Percentiles rank a stretch among this genome's conserved stretches.
phyloP scores from a whole-genome alignment of 2,797 vertebrate species.

The Gymnopithys bicolor region DNA sequence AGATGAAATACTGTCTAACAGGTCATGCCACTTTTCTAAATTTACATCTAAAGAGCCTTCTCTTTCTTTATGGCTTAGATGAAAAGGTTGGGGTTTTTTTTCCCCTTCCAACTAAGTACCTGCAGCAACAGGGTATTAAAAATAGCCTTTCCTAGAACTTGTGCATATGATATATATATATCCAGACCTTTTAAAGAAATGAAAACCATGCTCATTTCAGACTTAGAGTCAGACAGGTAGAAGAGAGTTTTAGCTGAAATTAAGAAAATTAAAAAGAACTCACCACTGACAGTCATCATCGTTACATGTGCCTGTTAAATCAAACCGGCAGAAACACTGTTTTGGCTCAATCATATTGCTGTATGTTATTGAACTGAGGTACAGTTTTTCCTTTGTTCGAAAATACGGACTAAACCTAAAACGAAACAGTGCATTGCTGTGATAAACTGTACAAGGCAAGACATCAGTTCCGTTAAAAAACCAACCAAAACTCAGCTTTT shows the following conservation, averaged over 20 bases:
- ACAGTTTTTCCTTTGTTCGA: constrained; percentile 94
- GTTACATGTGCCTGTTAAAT: constrained; percentile 94
- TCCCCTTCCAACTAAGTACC: neutral
- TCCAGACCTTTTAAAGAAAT: neutral
- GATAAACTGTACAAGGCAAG: neutral
- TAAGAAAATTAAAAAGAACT: constrained; percentile 49
- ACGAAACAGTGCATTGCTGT: neutral
- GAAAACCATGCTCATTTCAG: neutral
- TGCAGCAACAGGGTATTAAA: neutral
- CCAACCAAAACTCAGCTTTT: neutral
- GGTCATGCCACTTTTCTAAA: neutral
- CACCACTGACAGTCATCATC: constrained; percentile 94
- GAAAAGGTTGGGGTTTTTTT: neutral
- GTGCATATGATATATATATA: neutral
- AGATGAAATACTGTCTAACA: neutral
- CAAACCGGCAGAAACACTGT: constrained; percentile 93
- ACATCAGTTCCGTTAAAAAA: neutral
- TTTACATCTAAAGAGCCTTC: neutral
- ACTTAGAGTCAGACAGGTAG: neutral
- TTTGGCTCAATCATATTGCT: constrained; percentile 90
- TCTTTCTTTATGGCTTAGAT: neutral
- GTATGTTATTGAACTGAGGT: constrained; percentile 89
- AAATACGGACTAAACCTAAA: constrained; percentile 96
- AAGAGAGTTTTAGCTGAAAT: neutral
- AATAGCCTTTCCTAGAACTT: neutral